A percentile compares a stretch with the other conserved stretches of the same genome.
Conservation (phyloP, 2,888 invertebrate species). For the Euclidia mi region DNA sequence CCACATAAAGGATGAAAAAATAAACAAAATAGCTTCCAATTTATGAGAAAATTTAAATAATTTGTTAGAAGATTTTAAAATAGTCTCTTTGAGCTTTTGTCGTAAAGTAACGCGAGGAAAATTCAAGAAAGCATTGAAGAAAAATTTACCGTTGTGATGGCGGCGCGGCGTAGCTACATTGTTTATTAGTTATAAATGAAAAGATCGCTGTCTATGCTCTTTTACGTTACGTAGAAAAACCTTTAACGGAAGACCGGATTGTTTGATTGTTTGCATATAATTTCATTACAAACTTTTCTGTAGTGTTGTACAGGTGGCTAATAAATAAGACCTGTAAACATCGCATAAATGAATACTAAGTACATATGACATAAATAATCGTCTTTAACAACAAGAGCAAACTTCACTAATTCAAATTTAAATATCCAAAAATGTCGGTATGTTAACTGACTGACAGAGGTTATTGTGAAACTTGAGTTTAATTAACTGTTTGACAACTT, state of each 20-base stretch:
- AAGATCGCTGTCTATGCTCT: not conserved
- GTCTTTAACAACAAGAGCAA: conserved; percentile 11
- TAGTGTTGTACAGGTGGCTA: not conserved
- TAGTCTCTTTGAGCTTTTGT: conserved; percentile 6
- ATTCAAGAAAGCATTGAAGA: conserved; percentile 25
- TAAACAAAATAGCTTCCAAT: too few species aligned
- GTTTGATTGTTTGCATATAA: too few species aligned
- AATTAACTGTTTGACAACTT: conserved; percentile 42
- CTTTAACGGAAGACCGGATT: conserved; percentile 9
- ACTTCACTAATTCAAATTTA: conserved; percentile 15
- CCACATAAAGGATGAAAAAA: too few species aligned
- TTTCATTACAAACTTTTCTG: too few species aligned
- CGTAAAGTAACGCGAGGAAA: conserved; percentile 11
- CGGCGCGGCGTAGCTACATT: conserved; percentile 10
- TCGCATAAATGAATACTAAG: not conserved
- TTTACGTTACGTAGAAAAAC: conserved; percentile 17
- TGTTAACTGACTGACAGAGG: conserved; percentile 32
- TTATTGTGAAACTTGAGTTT: conserved; percentile 31
- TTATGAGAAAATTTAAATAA: too few species aligned
- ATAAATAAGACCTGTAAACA: not conserved
- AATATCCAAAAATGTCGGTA: conserved; percentile 24
- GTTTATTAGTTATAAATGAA: conserved; percentile 45
- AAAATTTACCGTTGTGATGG: conserved; percentile 12
- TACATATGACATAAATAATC: conserved; percentile 4
- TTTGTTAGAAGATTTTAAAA: not conserved